Percentiles rank a stretch among this genome's conserved stretches.
phyloP scores from a whole-genome alignment of 2,113 vertebrate genomes.

The Candoia aspera region DNA sequence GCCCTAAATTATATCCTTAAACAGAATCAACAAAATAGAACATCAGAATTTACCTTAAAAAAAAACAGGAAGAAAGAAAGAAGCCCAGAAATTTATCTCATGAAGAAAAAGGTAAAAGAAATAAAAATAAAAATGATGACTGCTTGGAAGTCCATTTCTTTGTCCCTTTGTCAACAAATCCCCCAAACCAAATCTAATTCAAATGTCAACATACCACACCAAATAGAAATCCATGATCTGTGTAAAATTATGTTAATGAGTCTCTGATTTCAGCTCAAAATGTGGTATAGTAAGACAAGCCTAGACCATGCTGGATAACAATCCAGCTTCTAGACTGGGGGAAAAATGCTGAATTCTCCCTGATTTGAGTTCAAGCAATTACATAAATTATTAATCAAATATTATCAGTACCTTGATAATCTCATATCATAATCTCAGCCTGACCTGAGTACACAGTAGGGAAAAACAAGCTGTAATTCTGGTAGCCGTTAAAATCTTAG shows the following conservation, averaged over 20 bases:
- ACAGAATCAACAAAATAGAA: background rate
- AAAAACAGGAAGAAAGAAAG: background rate
- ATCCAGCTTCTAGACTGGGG: background rate
- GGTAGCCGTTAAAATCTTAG: background rate
- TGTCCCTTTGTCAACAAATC: background rate
- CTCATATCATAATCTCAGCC: background rate
- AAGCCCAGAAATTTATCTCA: background rate
- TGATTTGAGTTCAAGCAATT: background rate
- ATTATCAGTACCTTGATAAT: background rate
- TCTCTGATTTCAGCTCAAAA: background rate
- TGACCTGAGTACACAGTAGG: background rate
- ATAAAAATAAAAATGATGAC: background rate
- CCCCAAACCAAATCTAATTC: background rate
- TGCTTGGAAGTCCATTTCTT: background rate
- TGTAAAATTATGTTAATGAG: background rate
- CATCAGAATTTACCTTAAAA: background rate
- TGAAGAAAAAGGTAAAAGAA: background rate
- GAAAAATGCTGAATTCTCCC: background rate
- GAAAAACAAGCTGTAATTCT: background rate
- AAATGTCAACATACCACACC: background rate
- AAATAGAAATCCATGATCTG: background rate
- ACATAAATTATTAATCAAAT: background rate
- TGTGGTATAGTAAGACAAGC: background rate
- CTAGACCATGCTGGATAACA: background rate
- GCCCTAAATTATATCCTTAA: conserved; percentile 1